Base-by-base conservation (phyloP, 2,888 invertebrate genomes). In the Chloroclystis v-ata region DNA sequence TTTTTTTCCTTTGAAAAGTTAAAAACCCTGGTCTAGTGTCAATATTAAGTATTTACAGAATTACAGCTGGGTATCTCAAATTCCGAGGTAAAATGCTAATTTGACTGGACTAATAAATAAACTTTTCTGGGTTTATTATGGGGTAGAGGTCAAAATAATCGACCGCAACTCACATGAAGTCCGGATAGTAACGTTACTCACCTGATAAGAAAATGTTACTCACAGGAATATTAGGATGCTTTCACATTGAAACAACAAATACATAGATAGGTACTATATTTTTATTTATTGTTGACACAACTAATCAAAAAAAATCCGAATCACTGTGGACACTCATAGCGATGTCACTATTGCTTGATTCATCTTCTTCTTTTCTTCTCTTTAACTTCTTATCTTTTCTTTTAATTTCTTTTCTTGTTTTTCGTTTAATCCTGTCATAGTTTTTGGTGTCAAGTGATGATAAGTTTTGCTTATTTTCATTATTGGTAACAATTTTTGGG, bases 111-210 rank as follows among this genome's bases (percentile, higher is more conserved):
- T n/a, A n/a, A n/a, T n/a, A n/a, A n/a, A n/a, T n/a, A n/a, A n/a
- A n/a, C n/a, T n/a, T n/a, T n/a, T n/a, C n/a, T n/a, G n/a, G n/a
- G n/a, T n/a, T n/a, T n/a, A n/a, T n/a, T n/a, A n/a, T n/a, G n/a
- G 20, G 20, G 20, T 20, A 20, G 20, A 28, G 10, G 28, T 28
- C 28, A 28, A 10, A 28, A 28, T 28, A 28, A 28, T 28, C 28
- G 11, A 39, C 39, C 39, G 29, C 28, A 39, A 39, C 39, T 39
- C 28, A 39, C 39, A 39, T 39, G 29, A 39, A 39, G 28, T 39
- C 39, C 28, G 39, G 39, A 10, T 35, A 51, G 28, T 32, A 35
- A 35, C 37, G 35, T 35, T 33, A 28, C 35, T 35, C 43, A 28
- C 41, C 28, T 8, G 28, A 16, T 42, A 26, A 32, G 16, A 6